phyloP scores from a whole-genome alignment of 2,888 invertebrate species.

The Branchellion lobata region DNA sequence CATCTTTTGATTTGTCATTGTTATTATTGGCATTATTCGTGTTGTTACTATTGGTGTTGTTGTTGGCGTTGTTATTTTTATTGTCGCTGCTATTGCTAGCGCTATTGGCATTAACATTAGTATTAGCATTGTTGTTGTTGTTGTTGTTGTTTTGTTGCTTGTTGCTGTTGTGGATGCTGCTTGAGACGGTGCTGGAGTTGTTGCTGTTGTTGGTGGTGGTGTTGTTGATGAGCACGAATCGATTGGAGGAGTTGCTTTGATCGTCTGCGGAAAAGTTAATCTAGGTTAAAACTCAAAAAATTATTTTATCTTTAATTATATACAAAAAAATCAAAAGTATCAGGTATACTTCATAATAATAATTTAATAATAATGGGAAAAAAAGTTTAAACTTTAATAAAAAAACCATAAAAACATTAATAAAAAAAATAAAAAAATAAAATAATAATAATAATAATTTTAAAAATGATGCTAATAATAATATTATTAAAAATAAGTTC shows the following conservation, averaged over 20 bases:
- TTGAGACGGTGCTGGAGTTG: neutral
- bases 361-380: no score
- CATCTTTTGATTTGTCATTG: neutral
- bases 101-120: neutral
- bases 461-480: no score
- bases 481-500: no score
- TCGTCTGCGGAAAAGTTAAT: no score
- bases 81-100: neutral
- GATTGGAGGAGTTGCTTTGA: neutral
- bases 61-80: neutral
- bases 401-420: neutral
- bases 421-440: neutral
- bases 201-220: neutral
- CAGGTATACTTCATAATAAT: no score
- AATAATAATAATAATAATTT: neutral
- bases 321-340: no score
- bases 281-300: no score
- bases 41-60: neutral
- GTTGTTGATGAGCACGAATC: slow-evolving; percentile 7
- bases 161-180: neutral
- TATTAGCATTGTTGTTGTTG: neutral
- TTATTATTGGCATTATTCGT: neutral
- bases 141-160: neutral
- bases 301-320: no score
- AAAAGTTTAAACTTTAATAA: no score